Conservation (phyloP, 2,888 invertebrate species). For the Athrips mouffetella region DNA sequence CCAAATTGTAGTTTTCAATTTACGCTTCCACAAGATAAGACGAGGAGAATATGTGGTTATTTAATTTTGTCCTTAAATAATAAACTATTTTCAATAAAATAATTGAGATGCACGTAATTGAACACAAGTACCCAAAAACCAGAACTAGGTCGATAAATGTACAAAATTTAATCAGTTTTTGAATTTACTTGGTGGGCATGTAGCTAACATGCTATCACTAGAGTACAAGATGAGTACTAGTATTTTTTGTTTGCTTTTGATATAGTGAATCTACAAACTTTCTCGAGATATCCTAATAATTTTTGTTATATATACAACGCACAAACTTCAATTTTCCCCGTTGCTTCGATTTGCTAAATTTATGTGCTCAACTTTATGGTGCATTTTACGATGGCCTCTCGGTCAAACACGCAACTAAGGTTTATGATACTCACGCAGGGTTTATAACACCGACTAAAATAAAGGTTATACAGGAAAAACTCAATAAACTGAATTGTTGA, state of each 20-base stretch:
- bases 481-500: conserved; percentile 20
- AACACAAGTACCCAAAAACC: too few species aligned
- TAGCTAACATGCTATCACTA: background rate
- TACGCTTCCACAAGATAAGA: too few species aligned
- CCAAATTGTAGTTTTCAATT: background rate
- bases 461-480: conserved; percentile 40
- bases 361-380: conserved; percentile 63
- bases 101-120: too few species aligned
- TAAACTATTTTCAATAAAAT: too few species aligned
- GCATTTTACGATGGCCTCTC: conserved; percentile 67
- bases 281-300: too few species aligned
- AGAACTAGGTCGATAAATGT: background rate
- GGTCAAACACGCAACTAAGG: conserved; percentile 68
- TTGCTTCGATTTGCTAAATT: conserved; percentile 63
- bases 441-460: conserved; percentile 56
- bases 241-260: background rate
- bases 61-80: too few species aligned
- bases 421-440: conserved; percentile 60
- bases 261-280: background rate
- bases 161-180: background rate
- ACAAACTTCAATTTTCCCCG: conserved; percentile 47
- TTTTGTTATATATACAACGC: conserved; percentile 27
- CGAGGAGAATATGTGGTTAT: too few species aligned
- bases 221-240: background rate
- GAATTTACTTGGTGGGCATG: background rate